Evolutionary conservation across 2,113 vertebrate species (phyloP), one percentile per base, ranked within the genome.

Genomic region (Odocoileus virginianus): DNA sequence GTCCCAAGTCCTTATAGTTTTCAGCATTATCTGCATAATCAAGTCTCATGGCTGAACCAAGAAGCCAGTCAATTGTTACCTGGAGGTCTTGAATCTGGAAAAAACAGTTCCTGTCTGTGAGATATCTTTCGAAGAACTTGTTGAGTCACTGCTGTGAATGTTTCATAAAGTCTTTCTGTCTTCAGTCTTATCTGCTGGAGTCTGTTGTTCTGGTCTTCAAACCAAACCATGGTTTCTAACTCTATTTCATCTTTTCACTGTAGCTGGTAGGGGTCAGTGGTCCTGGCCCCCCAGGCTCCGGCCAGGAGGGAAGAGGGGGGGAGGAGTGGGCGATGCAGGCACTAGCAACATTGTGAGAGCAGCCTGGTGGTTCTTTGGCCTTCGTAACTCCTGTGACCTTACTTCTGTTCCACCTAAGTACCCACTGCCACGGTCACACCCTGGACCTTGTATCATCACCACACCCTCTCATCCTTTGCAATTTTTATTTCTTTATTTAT

Each of bases 141-240:
- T 99, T 99, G 1, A 99, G 27, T 99, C 99, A 0, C 99, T 99
- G 40, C 98, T 99, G 67, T 99, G 99, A 92, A 99, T 99, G 98
- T 99, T 99, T 89, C 99, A 99, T 95, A 99, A 96, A 92, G 99
- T 99, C 13, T 99, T 99, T 61, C 99, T 91, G 94, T 99, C 99
- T 98, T 99, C 99, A 5, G 99, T 99, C 97, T 99, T 99, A 96
- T 99, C 67, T 74, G 67, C 67, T 74, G 99, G 87, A 99, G 99
- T 85, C 99, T 96, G 90, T 99, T 99, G 98, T 99, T 99, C 98
- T 99, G 99, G 98, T 99, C 99, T 98, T 99, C 99, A 1, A 99
- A 99, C 99, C 99, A 99, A 88, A 99, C 99, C 11, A 99, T 99
- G 95, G 96, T 99, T 99, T 97, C 99, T 99, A 94, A 99, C 98